Percentiles rank a stretch among this genome's conserved stretches.
Evolutionary conservation across 2,888 invertebrate genomes (phyloP).

Genomic region (Elegia similella): DNA sequence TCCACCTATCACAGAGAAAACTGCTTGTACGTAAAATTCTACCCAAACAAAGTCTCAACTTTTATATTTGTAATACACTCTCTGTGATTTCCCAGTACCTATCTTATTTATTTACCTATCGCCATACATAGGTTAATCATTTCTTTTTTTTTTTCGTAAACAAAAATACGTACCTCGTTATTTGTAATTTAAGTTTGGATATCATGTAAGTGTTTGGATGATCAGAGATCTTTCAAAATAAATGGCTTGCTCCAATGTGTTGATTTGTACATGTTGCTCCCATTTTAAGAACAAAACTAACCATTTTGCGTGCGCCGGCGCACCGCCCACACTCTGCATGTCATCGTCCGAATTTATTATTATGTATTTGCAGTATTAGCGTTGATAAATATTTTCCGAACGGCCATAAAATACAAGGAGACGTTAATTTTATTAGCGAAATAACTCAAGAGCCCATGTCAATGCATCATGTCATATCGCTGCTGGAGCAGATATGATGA

Average conservation of each 20-base stretch:
- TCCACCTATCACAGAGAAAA: too few relatives aligned
- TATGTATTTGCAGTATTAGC: background rate
- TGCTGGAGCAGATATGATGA: too few relatives aligned
- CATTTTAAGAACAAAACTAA: constrained; percentile 24
- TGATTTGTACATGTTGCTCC: constrained; percentile 26
- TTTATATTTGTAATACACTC: too few relatives aligned
- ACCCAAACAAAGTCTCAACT: too few relatives aligned
- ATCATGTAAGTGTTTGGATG: background rate
- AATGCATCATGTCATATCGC: background rate
- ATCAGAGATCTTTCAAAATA: background rate
- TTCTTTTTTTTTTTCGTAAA: too few relatives aligned
- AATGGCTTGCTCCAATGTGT: background rate
- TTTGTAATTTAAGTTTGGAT: background rate
- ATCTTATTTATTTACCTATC: too few relatives aligned
- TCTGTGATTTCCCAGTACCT: too few relatives aligned
- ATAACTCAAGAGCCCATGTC: background rate
- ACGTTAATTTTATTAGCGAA: background rate
- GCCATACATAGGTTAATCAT: too few relatives aligned
- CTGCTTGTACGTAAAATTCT: too few relatives aligned
- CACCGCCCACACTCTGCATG: background rate
- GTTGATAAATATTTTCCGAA: background rate
- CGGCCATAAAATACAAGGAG: background rate
- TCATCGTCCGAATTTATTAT: constrained; percentile 8
- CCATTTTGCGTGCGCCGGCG: background rate
- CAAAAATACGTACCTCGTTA: background rate